phyloP scores from a whole-genome alignment of 2,113 vertebrate species.

The Philantomba maxwellii region DNA sequence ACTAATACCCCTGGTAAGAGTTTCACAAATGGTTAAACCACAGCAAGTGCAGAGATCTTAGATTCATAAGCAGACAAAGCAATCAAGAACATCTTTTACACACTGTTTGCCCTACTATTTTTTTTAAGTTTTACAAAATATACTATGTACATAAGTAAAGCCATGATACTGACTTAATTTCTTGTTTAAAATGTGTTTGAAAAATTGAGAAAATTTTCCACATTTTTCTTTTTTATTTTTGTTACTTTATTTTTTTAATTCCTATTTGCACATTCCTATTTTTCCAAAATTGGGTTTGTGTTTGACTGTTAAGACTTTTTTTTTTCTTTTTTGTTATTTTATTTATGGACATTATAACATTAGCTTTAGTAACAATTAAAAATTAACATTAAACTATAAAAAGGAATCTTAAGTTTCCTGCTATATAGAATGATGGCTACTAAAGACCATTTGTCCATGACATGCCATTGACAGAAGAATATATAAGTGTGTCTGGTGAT shows the following conservation, averaged over 20 bases:
- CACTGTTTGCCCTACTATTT: not conserved
- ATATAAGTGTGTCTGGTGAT: not conserved
- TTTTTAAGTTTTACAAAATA: not conserved
- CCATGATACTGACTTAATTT: not conserved
- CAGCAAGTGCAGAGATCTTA: not conserved
- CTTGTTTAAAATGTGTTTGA: slow-evolving; percentile 13
- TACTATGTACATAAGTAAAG: not conserved
- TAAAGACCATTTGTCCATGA: not conserved
- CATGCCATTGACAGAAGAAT: not conserved
- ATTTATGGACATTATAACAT: not conserved
- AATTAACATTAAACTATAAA: not conserved
- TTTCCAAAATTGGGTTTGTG: not conserved
- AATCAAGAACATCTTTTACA: not conserved
- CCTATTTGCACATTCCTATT: not conserved
- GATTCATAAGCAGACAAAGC: not conserved
- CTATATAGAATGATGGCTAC: not conserved
- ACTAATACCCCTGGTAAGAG: not conserved
- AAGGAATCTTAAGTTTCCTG: not conserved
- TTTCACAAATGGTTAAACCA: not conserved
- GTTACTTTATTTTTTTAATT: not conserved
- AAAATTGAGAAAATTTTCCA: not conserved
- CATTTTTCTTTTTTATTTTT: not conserved
- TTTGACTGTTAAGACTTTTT: not conserved
- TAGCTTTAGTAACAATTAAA: not conserved
- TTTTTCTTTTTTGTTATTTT: not conserved